phyloP scores from a whole-genome alignment of 2,888 invertebrate genomes.

The Boloria selene region DNA sequence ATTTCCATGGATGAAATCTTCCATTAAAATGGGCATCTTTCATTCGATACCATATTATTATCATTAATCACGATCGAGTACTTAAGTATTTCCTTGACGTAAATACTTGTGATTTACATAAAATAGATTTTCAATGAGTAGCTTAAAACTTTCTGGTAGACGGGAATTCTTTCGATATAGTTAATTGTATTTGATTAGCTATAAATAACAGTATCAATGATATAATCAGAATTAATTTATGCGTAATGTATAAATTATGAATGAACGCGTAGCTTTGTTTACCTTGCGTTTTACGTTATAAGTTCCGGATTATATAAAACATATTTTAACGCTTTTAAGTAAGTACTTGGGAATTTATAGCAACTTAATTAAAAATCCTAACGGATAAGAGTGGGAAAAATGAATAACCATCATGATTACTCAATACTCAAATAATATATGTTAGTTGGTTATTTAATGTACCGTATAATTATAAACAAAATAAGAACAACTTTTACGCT shows the following conservation, averaged over 20 bases:
- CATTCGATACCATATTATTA: not conserved
- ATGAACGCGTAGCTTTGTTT: constrained; percentile 18
- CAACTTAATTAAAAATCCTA: constrained; percentile 2
- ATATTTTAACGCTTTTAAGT: not conserved
- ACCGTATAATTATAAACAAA: too few species aligned
- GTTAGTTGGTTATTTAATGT: too few species aligned
- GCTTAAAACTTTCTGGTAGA: constrained; percentile 9
- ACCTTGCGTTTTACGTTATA: constrained; percentile 18
- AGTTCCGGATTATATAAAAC: constrained; percentile 25
- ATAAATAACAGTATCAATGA: constrained; percentile 22
- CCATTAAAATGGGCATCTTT: constrained; percentile 7
- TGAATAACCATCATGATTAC: too few species aligned
- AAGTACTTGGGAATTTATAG: not conserved
- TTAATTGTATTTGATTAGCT: constrained; percentile 7
- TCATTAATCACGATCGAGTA: not conserved
- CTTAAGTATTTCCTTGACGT: constrained; percentile 19
- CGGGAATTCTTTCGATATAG: not conserved
- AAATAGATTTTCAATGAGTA: constrained; percentile 10
- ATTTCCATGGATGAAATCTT: constrained; percentile 3
- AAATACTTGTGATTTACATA: constrained; percentile 10
- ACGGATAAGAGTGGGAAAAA: not conserved
- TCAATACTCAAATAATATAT: too few species aligned
- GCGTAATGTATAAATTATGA: constrained; percentile 28
- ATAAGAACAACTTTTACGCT: too few species aligned
- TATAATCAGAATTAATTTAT: constrained; percentile 31